Percentiles rank a stretch among this genome's conserved stretches.
These are phyloP conservation scores for Gallinago solitaria DNA, from an alignment of 2,797 vertebrate genomes.

Conservation along the genomic window DNA sequence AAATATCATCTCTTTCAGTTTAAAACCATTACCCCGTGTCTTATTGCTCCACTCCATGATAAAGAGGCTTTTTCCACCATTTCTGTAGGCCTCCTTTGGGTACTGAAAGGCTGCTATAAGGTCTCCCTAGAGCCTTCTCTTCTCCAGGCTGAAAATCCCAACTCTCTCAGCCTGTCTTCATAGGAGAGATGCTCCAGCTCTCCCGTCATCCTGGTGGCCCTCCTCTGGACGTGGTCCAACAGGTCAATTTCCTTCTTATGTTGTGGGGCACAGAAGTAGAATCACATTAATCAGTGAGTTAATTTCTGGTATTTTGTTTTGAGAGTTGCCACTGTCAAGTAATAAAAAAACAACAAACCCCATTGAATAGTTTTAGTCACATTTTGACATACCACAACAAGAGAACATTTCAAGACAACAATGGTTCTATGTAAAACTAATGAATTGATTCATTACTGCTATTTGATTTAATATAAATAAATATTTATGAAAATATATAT, in stretches of 20 bases:
- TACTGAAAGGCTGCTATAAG: background rate
- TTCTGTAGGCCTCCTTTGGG: background rate
- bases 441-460: background rate
- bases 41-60: background rate
- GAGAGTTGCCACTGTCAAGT: background rate
- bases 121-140: background rate
- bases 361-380: background rate
- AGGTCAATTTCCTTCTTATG: background rate
- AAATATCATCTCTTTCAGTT: background rate
- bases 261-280: background rate
- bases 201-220: background rate
- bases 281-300: background rate
- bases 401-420: background rate
- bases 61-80: background rate
- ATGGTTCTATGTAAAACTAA: background rate
- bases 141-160: background rate
- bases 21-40: background rate
- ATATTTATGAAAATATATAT: background rate
- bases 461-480: background rate
- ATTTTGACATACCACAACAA: background rate
- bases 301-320: background rate
- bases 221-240: background rate
- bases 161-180: background rate
- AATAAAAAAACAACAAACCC: background rate
- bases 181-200: background rate